Base-by-base conservation (phyloP, 2,113 vertebrate genomes). In the Actenoides lindsayi region DNA sequence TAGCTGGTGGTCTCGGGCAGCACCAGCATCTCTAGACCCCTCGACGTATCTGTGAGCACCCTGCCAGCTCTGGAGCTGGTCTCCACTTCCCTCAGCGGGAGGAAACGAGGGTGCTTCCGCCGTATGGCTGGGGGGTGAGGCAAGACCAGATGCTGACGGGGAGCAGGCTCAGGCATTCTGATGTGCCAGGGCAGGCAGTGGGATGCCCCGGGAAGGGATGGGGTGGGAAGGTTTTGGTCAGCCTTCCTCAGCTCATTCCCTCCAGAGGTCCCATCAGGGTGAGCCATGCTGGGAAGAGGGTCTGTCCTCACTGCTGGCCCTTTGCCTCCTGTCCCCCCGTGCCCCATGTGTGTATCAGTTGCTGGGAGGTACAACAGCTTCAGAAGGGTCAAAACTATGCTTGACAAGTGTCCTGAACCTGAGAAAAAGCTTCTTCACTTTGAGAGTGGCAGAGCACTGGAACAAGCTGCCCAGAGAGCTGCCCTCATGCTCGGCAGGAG, bases 101-200 rank as follows among this genome's bases (percentile, higher is more conserved):
- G 74, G 74, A 93, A 96, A 83, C 5, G 11, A 56, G 77, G 37
- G 6, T 37, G 37, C 62, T 95, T 96, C 77, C 67, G 0, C 63
- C 93, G 94, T 54, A 56, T 0, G 0, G 50, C 94, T 53, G 41
- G 1, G 0, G 65, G 31, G 10, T 97, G 94, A 93, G 74, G 94
- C 78, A 96, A 97, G 89, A 89, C 41, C 92, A 96, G 86, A 79
- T 76, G 92, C 80, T 51, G 74, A 31, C 1, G 2, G 59, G 67
- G 51, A 89, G 28, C 31, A 68, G 50, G 35, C 57, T 42, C 28
- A 13, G 11, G 13, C 65, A 46, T 17, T 8, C 50, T 6, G 31
- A 1, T 50, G 27, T 70, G 60, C 33, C 21, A 50, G 57, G 44
- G 35, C 20, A 48, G 62, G 13, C 6, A 0, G 59, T 11, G 51